phyloP scores from a whole-genome alignment of 2,888 invertebrate species.

The Nemurella pictetii region DNA sequence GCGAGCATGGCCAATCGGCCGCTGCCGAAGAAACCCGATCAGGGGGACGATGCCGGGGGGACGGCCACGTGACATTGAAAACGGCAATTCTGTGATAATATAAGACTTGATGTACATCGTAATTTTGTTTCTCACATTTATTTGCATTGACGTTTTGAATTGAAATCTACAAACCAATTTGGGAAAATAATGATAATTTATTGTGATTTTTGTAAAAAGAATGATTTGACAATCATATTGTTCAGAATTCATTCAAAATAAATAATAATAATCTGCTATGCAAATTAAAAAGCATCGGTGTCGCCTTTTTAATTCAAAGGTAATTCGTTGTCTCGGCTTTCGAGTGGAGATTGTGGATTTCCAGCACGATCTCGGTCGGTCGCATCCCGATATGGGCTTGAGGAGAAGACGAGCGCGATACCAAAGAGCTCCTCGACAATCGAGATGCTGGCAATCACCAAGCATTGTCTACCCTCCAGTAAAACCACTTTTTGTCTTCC shows the following conservation, averaged over 20 bases:
- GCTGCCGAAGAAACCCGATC: conserved; percentile 66
- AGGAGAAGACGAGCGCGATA: background rate
- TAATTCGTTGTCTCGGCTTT: background rate
- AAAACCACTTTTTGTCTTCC: background rate
- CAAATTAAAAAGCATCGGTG: background rate
- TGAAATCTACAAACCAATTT: background rate
- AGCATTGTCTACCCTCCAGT: background rate
- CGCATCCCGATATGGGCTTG: background rate
- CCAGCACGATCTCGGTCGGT: background rate
- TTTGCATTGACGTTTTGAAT: conserved; percentile 8
- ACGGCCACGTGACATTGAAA: conserved; percentile 21
- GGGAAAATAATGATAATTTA: conserved; percentile 12
- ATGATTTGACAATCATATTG: conserved; percentile 16
- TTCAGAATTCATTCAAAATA: background rate
- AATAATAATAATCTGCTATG: conserved; percentile 19
- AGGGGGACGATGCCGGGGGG: conserved; percentile 34
- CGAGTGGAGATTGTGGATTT: background rate
- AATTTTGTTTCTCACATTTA: conserved; percentile 31
- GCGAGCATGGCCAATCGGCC: conserved; percentile 68
- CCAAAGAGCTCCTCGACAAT: background rate
- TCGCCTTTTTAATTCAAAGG: background rate
- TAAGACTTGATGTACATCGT: conserved; percentile 36
- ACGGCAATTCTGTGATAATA: conserved; percentile 37
- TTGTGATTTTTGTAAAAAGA: conserved; percentile 26
- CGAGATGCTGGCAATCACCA: background rate